Evolutionary conservation across 1,140 invertebrate genomes (phyloP).

Genomic region (Saccostrea echinata): DNA sequence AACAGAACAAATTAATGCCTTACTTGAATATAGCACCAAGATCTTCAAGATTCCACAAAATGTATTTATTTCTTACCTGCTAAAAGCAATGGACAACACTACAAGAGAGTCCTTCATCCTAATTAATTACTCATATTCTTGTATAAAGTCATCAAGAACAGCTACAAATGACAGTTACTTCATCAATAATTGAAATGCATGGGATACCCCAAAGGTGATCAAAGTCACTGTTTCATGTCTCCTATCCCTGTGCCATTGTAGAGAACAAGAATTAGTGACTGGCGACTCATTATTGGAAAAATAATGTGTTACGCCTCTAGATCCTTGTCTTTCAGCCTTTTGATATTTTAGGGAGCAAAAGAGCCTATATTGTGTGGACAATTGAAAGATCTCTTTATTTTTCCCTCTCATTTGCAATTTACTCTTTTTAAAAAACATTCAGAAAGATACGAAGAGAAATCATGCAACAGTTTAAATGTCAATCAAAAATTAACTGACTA

Average conservation of each 20-base stretch:
- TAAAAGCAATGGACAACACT: background rate
- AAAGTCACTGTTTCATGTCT: conserved; percentile 15
- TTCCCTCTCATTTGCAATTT: background rate
- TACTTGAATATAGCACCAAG: background rate
- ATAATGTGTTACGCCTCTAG: conserved; percentile 31
- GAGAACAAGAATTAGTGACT: conserved; percentile 5
- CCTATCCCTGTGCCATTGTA: background rate
- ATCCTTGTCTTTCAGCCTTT: background rate
- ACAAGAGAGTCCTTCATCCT: conserved; percentile 3
- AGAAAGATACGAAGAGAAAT: no score
- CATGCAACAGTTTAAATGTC: no score
- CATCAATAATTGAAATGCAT: conserved; percentile 30
- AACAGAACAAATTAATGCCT: background rate
- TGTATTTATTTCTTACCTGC: background rate
- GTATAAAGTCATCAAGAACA: conserved; percentile 18
- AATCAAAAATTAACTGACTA: no score
- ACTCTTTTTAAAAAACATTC: no score
- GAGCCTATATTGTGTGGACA: background rate
- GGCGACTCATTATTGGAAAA: conserved; percentile 29
- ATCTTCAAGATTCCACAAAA: background rate
- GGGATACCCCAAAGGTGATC: conserved; percentile 33
- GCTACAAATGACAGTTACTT: conserved; percentile 21
- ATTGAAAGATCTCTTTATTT: background rate
- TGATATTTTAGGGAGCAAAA: conserved; percentile 19
- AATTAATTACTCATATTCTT: conserved; percentile 21